Percentiles rank a stretch among this genome's conserved stretches.
phyloP scores from a whole-genome alignment of 2,888 invertebrate species.

The Pristionchus japonicus region DNA sequence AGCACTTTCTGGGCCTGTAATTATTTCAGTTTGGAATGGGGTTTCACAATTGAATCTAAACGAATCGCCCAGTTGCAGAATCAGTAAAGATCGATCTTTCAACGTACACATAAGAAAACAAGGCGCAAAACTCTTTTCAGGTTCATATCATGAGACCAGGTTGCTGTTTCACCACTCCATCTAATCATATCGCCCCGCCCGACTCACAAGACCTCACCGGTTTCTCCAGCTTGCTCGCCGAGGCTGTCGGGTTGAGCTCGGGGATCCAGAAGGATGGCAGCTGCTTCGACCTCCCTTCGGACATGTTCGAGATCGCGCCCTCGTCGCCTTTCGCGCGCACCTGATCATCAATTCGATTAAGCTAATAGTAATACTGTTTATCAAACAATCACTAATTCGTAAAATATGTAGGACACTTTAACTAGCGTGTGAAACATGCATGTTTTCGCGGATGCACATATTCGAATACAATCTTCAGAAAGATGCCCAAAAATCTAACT shows the following conservation, averaged over 20 bases:
- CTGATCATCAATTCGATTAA: neutral
- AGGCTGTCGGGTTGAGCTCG: slow-evolving; percentile 89
- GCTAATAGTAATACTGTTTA: too few species aligned
- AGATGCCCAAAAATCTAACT: neutral
- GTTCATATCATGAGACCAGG: neutral
- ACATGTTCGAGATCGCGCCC: slow-evolving; percentile 63
- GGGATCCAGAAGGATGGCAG: slow-evolving; percentile 81
- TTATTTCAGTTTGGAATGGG: too few species aligned
- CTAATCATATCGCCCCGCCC: neutral
- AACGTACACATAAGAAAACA: too few species aligned
- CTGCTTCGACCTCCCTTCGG: slow-evolving; percentile 80
- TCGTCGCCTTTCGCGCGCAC: slow-evolving; percentile 61
- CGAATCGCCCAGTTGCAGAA: neutral
- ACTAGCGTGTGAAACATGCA: too few species aligned
- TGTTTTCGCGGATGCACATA: neutral
- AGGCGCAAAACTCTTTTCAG: neutral
- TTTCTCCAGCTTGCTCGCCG: slow-evolving; percentile 83
- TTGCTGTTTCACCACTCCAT: neutral
- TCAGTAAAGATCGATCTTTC: neutral
- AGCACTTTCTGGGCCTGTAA: slow-evolving; percentile 82
- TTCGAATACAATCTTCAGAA: neutral
- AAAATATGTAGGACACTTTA: too few species aligned
- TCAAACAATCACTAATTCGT: too few species aligned
- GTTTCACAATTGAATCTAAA: neutral
- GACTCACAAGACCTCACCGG: slow-evolving; percentile 79